These are phyloP conservation scores for Tiliacea citrago DNA, from an alignment of 2,888 invertebrate species.

Conservation along the genomic window DNA sequence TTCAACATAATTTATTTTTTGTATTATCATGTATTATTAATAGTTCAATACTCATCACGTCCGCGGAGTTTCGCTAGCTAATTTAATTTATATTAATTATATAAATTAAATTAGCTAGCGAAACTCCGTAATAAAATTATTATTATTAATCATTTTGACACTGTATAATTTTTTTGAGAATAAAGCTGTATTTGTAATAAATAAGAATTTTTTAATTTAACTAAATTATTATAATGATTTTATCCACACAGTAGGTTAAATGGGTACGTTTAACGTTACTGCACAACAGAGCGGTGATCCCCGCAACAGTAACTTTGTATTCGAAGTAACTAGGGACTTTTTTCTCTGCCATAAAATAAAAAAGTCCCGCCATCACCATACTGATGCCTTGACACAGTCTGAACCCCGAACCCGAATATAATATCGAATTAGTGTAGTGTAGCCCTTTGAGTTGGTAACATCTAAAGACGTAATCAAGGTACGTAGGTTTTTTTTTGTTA, in stretches of 20 bases:
- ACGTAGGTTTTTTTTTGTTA: not conserved
- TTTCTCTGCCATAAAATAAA: not conserved
- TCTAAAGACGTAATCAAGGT: not conserved
- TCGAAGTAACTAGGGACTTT: conserved; percentile 38
- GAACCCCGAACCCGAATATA: not conserved
- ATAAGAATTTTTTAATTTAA: not conserved
- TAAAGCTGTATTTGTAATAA: not conserved
- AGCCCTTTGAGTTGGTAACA: conserved; percentile 5
- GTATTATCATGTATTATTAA: too few relatives aligned
- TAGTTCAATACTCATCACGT: too few relatives aligned
- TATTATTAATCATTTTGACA: too few relatives aligned
- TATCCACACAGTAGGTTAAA: not conserved
- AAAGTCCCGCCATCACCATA: conserved; percentile 34
- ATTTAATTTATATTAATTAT: too few relatives aligned
- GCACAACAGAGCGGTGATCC: conserved; percentile 20
- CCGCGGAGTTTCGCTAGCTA: too few relatives aligned
- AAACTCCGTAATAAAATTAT: too few relatives aligned
- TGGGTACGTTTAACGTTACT: too few relatives aligned
- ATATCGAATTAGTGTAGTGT: conserved; percentile 24
- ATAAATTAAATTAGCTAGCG: too few relatives aligned
- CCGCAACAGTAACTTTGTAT: conserved; percentile 11
- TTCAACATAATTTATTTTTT: too few relatives aligned
- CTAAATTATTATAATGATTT: not conserved
- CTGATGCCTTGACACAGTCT: not conserved
- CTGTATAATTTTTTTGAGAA: too few relatives aligned